Evolutionary conservation across 2,888 invertebrate genomes (phyloP), one percentile per base, ranked within the genome.

Genomic region (Limnephilus marmoratus): DNA sequence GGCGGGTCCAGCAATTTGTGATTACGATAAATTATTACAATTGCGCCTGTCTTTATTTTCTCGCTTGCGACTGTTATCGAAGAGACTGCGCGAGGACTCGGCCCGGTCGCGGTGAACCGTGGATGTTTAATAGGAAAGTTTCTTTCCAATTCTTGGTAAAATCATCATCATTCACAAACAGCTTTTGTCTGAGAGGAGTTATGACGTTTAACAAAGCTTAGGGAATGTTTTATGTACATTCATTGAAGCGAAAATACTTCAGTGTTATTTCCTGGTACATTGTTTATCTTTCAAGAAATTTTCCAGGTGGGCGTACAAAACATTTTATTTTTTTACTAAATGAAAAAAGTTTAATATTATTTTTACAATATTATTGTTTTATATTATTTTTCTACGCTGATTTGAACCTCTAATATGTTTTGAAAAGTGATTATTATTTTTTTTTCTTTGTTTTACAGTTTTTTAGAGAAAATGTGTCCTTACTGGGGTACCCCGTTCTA

Each of bases 1-100:
- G 89, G 85, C 92, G 91, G 92, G 92, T 90, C 91, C 92, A n/a
- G 45, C 86, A 92, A 92, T 91, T 91, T 90, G 90, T 90, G 92
- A 91, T 92, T 92, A 91, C 92, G 89, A 92, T 92, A 91, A 91
- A 92, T 92, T 68, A 68, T 68, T 92, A 89, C 83, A 91, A 82
- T 91, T 90, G 80, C 87, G 86, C 90, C 88, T 81, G 87, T 92
- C 92, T 80, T 92, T 80, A 85, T 86, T 87, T 90, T 90, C 82
- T 81, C 90, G 87, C 90, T 53, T 87, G 90, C 86, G 86, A 31
- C 83, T 41, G 31, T 83, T 83, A 41, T 68, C 68, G 68, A 68
- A 24, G 53, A 53, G 53, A 53, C 53, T 53, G 53, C 53, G 53
- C 53, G 18, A 53, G 53, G 68, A 68, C 24, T 68, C n/a, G 7